Percentiles rank a stretch among this genome's conserved stretches.
Evolutionary conservation across 1,140 invertebrate genomes (phyloP).

Genomic region (Drosophila lowei): DNA sequence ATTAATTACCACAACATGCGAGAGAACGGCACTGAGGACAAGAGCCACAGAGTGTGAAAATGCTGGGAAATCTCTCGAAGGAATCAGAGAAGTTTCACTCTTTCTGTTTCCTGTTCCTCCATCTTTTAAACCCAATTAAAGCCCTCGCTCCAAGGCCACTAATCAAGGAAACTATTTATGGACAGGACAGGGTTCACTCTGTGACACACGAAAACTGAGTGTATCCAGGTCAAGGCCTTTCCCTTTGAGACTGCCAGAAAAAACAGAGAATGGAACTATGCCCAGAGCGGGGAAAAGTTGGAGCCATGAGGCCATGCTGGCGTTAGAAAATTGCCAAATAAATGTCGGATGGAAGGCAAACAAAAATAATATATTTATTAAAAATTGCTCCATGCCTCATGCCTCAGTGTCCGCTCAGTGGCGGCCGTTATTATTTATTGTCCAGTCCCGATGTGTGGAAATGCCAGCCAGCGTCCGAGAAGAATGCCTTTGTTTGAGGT

Average conservation of each 20-base stretch:
- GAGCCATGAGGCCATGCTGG: constrained; percentile 19
- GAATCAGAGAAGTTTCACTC: not conserved
- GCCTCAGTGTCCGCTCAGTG: constrained; percentile 31
- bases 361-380: constrained; percentile 71
- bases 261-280: constrained; percentile 34
- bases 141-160: constrained; percentile 36
- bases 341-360: constrained; percentile 9
- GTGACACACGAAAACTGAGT: not conserved
- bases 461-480: not conserved
- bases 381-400: constrained; percentile 53
- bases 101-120: not conserved
- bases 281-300: constrained; percentile 19
- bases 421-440: constrained; percentile 54
- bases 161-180: constrained; percentile 64
- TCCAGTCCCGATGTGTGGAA: not conserved
- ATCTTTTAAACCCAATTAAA: constrained; percentile 58
- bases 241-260: constrained; percentile 36
- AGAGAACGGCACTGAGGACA: constrained; percentile 7
- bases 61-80: not conserved
- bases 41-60: constrained; percentile 9
- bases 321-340: constrained; percentile 37
- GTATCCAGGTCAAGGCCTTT: constrained; percentile 58
- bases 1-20: constrained; percentile 65
- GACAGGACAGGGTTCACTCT: constrained; percentile 16
- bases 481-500: no score